Conservation (phyloP, 2,797 vertebrate species). For the Pipistrellus pipistrellus region DNA sequence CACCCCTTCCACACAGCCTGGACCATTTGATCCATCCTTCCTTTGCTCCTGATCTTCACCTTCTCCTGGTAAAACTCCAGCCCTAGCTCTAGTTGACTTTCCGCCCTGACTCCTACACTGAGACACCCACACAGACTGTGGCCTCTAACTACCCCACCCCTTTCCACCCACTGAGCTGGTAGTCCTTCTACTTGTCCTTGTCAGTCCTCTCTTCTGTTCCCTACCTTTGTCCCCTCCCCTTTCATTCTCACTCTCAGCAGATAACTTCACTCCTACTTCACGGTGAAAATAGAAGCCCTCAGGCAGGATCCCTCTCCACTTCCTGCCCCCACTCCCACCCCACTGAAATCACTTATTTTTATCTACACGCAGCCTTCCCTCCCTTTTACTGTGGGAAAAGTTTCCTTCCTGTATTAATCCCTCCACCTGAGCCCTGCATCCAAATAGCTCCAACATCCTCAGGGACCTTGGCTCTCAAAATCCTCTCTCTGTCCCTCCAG, state of each 20-base stretch:
- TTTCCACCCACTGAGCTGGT: not conserved
- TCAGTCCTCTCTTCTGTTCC: not conserved
- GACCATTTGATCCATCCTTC: not conserved
- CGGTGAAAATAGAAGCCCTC: constrained; percentile 73
- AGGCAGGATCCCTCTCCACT: constrained; percentile 67
- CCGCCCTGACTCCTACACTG: not conserved
- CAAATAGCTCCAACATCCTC: constrained; percentile 47
- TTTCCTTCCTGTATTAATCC: constrained; percentile 80
- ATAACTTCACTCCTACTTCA: constrained; percentile 77
- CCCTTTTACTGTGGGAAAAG: constrained; percentile 70
- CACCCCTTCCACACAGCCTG: not conserved
- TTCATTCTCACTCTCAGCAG: not conserved
- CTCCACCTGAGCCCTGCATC: constrained; percentile 73
- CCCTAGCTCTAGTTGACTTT: not conserved
- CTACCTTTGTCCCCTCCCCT: constrained; percentile 60
- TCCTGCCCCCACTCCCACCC: constrained; percentile 66
- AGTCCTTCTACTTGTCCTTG: not conserved
- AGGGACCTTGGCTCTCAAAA: not conserved
- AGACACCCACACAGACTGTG: not conserved
- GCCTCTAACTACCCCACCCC: not conserved
- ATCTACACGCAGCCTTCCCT: constrained; percentile 65
- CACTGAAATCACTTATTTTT: constrained; percentile 77
- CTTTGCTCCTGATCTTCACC: not conserved
- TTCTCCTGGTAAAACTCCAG: not conserved
- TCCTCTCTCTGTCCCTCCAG: not conserved